Evolutionary conservation across 2,113 vertebrate genomes (phyloP), one percentile per base, ranked within the genome.

Genomic region (Coracopsis vasa): DNA sequence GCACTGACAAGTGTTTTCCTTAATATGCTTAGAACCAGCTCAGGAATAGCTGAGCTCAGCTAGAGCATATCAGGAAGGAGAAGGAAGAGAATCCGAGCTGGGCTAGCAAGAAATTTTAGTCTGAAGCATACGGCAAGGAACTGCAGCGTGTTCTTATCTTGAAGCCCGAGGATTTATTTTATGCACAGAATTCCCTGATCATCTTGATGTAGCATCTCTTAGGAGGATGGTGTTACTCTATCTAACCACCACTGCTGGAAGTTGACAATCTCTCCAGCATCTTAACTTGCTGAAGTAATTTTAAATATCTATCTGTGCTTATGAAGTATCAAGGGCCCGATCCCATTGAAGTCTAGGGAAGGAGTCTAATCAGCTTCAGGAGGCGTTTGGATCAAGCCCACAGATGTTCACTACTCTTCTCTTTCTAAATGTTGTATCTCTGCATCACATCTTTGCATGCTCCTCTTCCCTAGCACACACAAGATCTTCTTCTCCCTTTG

Each of bases 201-300:
- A 79, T 97, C 96, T 71, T 91, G 97, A 95, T 92, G 94, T 62
- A 96, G 69, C 92, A 92, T 94, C 90, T 94, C 94, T 41, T 86
- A 16, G 19, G 92, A 96, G 89, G 90, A 94, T 95, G 45, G 90
- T 88, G 91, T 81, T 90, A 70, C 64, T 65, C 92, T 96, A 97
- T 97, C 92, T 69, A 96, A 92, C 95, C 78, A 95, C 95, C 94
- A 25, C 83, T 97, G 95, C 96, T 97, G 81, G 87, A 97, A 97
- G 89, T 95, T 97, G 97, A 97, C 39, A 50, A 96, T 97, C 92
- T 96, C 93, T 92, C 81, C 54, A 44, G 54, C 74, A 95, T 97
- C 96, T 97, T 92, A 94, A 96, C 87, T 98, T 97, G 95, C 96
- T 92, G 84, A 97, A 98, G 93, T 96, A 95, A 96, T 97, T 97